phyloP scores from a whole-genome alignment of 2,113 vertebrate species.

The Asarcornis scutulata region DNA sequence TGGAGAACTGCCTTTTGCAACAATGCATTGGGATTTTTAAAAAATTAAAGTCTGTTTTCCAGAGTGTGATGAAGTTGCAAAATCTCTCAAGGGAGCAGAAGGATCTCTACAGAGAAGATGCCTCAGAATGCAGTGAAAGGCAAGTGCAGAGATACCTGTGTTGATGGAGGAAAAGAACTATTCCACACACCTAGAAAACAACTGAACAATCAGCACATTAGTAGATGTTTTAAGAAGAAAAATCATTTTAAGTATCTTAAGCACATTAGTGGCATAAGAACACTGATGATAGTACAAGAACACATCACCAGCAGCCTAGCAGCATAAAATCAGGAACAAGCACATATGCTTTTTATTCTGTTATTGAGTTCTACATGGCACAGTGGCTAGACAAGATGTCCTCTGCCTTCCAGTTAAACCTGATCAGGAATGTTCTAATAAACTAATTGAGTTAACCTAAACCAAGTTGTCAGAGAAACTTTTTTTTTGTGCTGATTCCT shows the following conservation, averaged over 20 bases:
- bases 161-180: not conserved
- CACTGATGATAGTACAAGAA: rapidly evolving
- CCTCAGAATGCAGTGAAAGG: not conserved
- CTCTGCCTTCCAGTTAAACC: not conserved
- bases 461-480: not conserved
- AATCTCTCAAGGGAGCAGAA: not conserved
- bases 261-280: not conserved
- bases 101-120: not conserved
- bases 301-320: not conserved
- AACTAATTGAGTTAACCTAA: not conserved
- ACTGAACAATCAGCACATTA: not conserved
- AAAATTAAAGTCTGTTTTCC: not conserved
- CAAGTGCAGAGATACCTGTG: not conserved
- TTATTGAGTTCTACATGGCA: not conserved
- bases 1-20: not conserved
- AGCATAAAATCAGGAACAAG: not conserved
- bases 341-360: not conserved
- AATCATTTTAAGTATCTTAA: not conserved
- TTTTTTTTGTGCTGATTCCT: not conserved
- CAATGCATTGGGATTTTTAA: not conserved
- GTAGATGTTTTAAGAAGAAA: not conserved
- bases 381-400: not conserved
- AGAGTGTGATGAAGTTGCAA: not conserved
- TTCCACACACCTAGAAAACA: not conserved
- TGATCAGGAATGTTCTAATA: not conserved